Evolutionary conservation across 2,888 invertebrate species (phyloP).

Genomic region (Agrotis segetum): DNA sequence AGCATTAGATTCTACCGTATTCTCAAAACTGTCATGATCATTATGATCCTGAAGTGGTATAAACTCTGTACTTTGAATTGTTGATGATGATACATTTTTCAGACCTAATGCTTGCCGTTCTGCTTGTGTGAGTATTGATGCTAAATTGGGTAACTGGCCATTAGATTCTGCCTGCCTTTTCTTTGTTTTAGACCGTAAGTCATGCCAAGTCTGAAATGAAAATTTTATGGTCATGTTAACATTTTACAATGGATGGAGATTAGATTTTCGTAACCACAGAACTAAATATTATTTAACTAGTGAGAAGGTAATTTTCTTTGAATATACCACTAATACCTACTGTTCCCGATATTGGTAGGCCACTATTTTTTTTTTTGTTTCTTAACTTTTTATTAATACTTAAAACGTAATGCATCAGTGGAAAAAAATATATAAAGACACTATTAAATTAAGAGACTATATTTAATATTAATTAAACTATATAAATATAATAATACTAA

Average conservation of each 20-base stretch:
- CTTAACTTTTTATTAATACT: no score
- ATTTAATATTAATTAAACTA: no score
- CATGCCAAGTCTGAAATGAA: conserved; percentile 86
- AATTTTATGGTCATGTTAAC: not conserved
- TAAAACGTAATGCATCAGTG: no score
- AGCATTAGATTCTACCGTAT: conserved; percentile 69
- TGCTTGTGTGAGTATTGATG: conserved; percentile 72
- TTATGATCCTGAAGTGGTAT: conserved; percentile 71
- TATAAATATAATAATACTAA: no score
- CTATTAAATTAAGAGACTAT: not conserved
- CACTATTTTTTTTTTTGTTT: no score
- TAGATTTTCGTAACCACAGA: not conserved
- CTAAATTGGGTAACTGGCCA: conserved; percentile 73
- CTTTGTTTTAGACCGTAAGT: conserved; percentile 81
- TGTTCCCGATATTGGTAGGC: no score
- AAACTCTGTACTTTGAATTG: conserved; percentile 77
- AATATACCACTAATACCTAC: no score
- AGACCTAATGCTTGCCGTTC: conserved; percentile 81
- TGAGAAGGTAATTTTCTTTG: no score
- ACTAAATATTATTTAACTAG: not conserved
- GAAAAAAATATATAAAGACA: no score
- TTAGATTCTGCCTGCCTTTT: conserved; percentile 73
- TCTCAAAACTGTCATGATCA: conserved; percentile 69
- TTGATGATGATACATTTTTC: conserved; percentile 73
- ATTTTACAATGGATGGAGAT: not conserved